Conservation (phyloP, 2,113 vertebrate genomes). For the Cyprinodon brontotheroides region DNA sequence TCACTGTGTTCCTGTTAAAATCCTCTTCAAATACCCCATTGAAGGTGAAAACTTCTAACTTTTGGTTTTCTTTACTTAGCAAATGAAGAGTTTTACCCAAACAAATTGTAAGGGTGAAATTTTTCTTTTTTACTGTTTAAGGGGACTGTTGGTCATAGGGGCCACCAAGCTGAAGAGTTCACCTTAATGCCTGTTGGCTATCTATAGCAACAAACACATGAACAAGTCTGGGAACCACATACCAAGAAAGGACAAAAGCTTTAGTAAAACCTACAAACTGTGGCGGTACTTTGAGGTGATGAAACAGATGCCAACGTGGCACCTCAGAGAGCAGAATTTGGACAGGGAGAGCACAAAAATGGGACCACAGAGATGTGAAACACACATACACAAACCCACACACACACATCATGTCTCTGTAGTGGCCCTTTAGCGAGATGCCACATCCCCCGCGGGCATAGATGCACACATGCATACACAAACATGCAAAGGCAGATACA, state of each 20-base stretch:
- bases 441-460: constrained; percentile 70
- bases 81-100: no score
- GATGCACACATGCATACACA: constrained; percentile 26
- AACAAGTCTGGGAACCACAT: background rate
- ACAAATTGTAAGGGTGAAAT: no score
- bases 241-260: constrained; percentile 53
- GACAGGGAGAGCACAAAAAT: constrained; percentile 60
- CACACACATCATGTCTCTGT: constrained; percentile 56
- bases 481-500: constrained; percentile 35
- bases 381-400: constrained; percentile 53
- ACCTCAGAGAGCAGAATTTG: constrained; percentile 66
- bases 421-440: constrained; percentile 65
- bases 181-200: background rate
- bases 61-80: background rate
- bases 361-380: constrained; percentile 70
- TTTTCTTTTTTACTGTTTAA: no score
- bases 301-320: constrained; percentile 53
- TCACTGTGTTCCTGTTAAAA: no score
- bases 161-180: background rate
- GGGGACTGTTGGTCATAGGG: no score
- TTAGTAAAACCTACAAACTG: constrained; percentile 30
- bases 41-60: background rate
- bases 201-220: background rate
- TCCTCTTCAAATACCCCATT: no score
- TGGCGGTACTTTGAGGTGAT: constrained; percentile 48